Evolutionary conservation across 1,140 invertebrate species (phyloP).

Genomic region (Dreissena polymorpha): DNA sequence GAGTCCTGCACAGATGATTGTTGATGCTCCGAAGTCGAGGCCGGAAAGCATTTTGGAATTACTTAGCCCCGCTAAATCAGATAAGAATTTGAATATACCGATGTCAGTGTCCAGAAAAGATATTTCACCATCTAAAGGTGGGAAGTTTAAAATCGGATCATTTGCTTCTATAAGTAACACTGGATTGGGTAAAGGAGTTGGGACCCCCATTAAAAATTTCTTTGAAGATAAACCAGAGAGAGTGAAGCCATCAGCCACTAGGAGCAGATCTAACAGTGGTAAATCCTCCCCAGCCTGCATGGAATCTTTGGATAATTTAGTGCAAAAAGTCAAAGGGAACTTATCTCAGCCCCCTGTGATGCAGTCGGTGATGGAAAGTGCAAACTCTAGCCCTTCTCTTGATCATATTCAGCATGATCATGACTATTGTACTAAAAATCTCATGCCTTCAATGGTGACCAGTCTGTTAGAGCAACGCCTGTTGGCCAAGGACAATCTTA

Average conservation of each 20-base stretch:
- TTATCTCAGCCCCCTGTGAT: conserved; percentile 9
- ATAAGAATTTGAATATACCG: not conserved
- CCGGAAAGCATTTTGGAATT: conserved; percentile 40
- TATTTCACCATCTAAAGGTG: conserved; percentile 65
- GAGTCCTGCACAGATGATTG: not conserved
- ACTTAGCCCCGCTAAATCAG: conserved; percentile 23
- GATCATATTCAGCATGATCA: conserved; percentile 71
- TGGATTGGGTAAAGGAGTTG: conserved; percentile 54
- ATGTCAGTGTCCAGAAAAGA: too few species aligned
- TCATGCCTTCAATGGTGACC: conserved; percentile 47
- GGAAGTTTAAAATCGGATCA: conserved; percentile 73
- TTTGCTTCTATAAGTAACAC: conserved; percentile 73
- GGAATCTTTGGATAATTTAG: conserved; percentile 23
- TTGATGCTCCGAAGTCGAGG: not conserved
- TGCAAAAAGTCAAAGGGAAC: conserved; percentile 49
- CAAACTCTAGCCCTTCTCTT: not conserved
- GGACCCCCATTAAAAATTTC: conserved; percentile 50
- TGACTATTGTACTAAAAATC: conserved; percentile 70
- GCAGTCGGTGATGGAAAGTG: conserved; percentile 9
- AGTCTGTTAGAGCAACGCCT: conserved; percentile 43
- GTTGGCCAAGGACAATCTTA: conserved; percentile 14
- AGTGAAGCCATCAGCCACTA: not conserved
- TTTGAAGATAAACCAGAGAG: conserved; percentile 19
- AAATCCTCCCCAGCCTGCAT: conserved; percentile 24
- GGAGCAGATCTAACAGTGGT: conserved; percentile 19